Percentiles rank a stretch among this genome's conserved stretches.
Conservation (phyloP, 2,888 invertebrate species). For the Scaeva pyrastri region DNA sequence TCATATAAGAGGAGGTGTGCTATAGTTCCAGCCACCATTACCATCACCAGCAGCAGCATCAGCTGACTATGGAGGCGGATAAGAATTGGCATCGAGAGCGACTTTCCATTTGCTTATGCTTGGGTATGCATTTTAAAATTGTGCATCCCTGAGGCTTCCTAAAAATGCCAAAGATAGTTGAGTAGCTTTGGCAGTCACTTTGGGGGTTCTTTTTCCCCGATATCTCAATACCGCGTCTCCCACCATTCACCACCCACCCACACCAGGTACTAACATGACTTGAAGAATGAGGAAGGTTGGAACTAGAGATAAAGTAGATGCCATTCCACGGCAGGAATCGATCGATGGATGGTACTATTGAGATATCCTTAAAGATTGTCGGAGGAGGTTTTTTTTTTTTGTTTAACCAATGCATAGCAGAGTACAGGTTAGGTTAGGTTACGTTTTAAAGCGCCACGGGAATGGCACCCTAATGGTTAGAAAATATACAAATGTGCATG, state of each 20-base stretch:
- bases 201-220: conserved; percentile 66
- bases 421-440: conserved; percentile 1
- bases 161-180: conserved; percentile 66
- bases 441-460: conserved; percentile 20
- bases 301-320: conserved; percentile 63
- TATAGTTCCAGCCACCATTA: background rate
- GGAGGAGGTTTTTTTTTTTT: background rate
- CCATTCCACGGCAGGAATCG: conserved; percentile 62
- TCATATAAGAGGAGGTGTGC: background rate
- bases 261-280: background rate
- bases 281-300: conserved; percentile 6
- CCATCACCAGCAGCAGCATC: background rate
- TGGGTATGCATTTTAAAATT: conserved; percentile 69
- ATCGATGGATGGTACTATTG: conserved; percentile 45
- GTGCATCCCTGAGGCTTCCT: conserved; percentile 54
- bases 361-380: conserved; percentile 71
- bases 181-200: conserved; percentile 76
- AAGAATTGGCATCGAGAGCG: conserved; percentile 61
- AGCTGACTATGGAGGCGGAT: conserved; percentile 56
- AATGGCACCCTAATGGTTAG: conserved; percentile 20
- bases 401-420: conserved; percentile 26
- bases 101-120: conserved; percentile 43
- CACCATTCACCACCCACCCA: background rate
- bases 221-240: conserved; percentile 13
- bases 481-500: background rate